A percentile compares a stretch with the other conserved stretches of the same genome.
Evolutionary conservation across 2,113 vertebrate species (phyloP).

Genomic region (Cyanistes caeruleus): DNA sequence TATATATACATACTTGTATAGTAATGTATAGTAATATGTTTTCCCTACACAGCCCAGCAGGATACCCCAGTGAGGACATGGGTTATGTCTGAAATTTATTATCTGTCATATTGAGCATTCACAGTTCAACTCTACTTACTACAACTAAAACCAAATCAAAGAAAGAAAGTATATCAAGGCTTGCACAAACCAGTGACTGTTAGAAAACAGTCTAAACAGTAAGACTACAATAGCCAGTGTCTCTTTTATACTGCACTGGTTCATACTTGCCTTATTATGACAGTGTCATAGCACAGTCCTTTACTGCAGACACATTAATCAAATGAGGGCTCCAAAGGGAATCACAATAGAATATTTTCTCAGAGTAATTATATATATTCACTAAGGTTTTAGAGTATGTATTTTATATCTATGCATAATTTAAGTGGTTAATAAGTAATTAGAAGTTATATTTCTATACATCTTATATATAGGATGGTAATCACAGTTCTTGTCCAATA

Average conservation of each 20-base stretch:
- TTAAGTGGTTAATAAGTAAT: not conserved
- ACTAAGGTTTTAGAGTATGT: not conserved
- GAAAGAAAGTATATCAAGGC: not conserved
- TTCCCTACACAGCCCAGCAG: not conserved
- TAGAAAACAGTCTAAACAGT: not conserved
- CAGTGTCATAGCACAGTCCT: not conserved
- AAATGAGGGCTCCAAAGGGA: not conserved
- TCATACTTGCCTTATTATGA: not conserved
- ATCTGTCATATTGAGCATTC: not conserved
- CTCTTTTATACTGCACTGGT: not conserved
- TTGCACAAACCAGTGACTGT: not conserved
- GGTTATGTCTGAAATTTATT: not conserved
- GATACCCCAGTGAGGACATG: not conserved
- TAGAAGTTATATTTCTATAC: not conserved
- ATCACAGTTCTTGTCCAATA: not conserved
- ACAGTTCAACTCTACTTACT: not conserved
- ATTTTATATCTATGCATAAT: not conserved
- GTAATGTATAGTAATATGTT: not conserved
- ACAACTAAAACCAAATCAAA: not conserved
- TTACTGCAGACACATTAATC: not conserved
- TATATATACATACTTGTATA: too few relatives aligned
- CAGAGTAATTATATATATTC: not conserved
- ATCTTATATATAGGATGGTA: not conserved
- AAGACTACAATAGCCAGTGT: not conserved
- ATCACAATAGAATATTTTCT: not conserved